Conservation (phyloP, 2,113 vertebrate genomes). For the Gambusia holbrooki region DNA sequence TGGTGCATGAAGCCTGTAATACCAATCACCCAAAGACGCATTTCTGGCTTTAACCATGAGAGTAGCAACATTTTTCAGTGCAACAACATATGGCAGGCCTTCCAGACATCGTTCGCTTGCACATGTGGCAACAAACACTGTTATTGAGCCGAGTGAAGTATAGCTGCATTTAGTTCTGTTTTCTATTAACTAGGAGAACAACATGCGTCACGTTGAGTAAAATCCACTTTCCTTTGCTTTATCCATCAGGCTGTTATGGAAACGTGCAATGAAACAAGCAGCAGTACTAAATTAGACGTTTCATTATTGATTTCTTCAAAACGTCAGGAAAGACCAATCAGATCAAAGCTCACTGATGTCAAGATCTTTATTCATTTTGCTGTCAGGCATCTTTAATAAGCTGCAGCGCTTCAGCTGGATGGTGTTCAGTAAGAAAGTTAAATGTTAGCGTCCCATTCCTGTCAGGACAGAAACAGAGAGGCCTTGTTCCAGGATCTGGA, state of each 20-base stretch:
- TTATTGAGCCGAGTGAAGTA: constrained; percentile 1
- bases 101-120: not conserved
- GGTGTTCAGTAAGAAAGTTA: too few species aligned
- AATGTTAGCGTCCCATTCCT: not conserved
- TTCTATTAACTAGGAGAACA: not conserved
- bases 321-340: not conserved
- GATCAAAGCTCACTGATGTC: not conserved
- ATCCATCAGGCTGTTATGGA: too few species aligned
- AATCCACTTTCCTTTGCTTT: not conserved
- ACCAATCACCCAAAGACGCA: not conserved
- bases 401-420: too few species aligned
- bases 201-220: not conserved
- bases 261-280: not conserved
- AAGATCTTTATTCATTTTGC: not conserved
- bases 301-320: not conserved
- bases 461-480: not conserved
- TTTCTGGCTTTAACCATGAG: not conserved
- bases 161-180: not conserved
- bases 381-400: too few species aligned
- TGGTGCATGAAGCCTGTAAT: not conserved
- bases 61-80: not conserved
- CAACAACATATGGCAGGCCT: not conserved
- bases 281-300: too few species aligned
- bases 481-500: not conserved
- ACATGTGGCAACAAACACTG: not conserved